Evolutionary conservation across 2,888 invertebrate species (phyloP).

Genomic region (Ichneumon xanthorius): DNA sequence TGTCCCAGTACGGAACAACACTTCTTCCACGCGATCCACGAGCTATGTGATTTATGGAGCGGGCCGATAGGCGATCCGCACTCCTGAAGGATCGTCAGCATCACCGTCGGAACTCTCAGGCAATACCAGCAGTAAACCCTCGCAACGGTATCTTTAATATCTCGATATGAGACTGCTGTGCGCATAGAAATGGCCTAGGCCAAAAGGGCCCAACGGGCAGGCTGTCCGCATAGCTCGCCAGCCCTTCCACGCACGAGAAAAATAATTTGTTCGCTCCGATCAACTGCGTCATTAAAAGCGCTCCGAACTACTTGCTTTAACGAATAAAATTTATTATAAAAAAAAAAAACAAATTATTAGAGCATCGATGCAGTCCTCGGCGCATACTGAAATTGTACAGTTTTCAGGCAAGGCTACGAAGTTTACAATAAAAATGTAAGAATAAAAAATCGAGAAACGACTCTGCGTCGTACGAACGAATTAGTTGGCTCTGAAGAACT

Average conservation of each 20-base stretch:
- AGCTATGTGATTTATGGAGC: slow-evolving; percentile 77
- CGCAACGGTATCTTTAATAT: slow-evolving; percentile 18
- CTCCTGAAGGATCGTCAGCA: slow-evolving; percentile 24
- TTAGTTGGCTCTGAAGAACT: too few relatives aligned
- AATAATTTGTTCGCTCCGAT: too few relatives aligned
- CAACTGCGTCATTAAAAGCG: too few relatives aligned
- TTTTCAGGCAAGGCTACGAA: too few relatives aligned
- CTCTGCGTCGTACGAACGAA: too few relatives aligned
- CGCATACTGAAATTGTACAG: not conserved
- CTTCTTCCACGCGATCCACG: slow-evolving; percentile 73
- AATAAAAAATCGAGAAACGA: too few relatives aligned
- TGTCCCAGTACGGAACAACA: slow-evolving; percentile 65
- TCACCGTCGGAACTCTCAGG: slow-evolving; percentile 16
- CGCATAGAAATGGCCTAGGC: not conserved
- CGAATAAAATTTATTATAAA: not conserved
- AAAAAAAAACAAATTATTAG: too few relatives aligned
- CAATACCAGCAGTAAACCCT: slow-evolving; percentile 13
- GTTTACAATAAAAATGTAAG: too few relatives aligned
- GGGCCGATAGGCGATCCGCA: slow-evolving; percentile 72
- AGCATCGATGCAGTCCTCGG: too few relatives aligned
- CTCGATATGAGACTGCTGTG: not conserved
- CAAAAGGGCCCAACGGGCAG: not conserved
- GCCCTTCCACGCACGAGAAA: too few relatives aligned
- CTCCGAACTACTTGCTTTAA: not conserved
- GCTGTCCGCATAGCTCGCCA: not conserved